Conservation (phyloP, 2,888 invertebrate species). For the Drosophila pseudotalamancana region DNA sequence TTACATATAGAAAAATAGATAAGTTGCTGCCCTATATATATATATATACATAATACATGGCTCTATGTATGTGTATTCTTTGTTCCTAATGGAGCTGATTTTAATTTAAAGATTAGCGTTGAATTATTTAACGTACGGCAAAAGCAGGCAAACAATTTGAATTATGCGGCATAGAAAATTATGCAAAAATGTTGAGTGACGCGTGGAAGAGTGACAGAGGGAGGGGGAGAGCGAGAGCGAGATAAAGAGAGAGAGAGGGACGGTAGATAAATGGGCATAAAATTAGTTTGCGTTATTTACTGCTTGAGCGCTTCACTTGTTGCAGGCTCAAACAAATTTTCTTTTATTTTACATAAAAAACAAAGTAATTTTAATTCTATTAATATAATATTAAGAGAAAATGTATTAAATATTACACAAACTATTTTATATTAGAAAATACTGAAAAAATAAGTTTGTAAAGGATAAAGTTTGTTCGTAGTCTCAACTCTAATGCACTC, state of each 20-base stretch:
- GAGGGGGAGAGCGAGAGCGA: not conserved
- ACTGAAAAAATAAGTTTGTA: no score
- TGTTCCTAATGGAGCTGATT: conserved; percentile 72
- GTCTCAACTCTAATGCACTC: no score
- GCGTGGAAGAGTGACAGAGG: not conserved
- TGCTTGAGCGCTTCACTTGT: conserved; percentile 47
- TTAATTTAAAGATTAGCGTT: conserved; percentile 80
- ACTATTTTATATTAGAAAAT: no score
- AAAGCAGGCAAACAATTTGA: conserved; percentile 62
- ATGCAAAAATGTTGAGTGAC: conserved; percentile 40
- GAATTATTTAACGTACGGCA: conserved; percentile 68
- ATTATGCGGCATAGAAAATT: conserved; percentile 70
- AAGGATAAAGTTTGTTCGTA: no score
- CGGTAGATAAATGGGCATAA: conserved; percentile 64
- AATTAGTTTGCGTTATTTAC: conserved; percentile 42
- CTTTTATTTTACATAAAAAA: not conserved
- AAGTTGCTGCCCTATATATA: not conserved
- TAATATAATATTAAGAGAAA: no score
- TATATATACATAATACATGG: not conserved
- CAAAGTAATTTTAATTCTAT: no score
- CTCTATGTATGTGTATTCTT: conserved; percentile 13
- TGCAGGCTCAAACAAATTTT: conserved; percentile 28
- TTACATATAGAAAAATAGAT: not conserved
- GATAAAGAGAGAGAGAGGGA: conserved; percentile 6
- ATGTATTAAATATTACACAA: no score